These are phyloP conservation scores for Noctua pronuba DNA, from an alignment of 2,888 invertebrate genomes.

Conservation along the genomic window DNA sequence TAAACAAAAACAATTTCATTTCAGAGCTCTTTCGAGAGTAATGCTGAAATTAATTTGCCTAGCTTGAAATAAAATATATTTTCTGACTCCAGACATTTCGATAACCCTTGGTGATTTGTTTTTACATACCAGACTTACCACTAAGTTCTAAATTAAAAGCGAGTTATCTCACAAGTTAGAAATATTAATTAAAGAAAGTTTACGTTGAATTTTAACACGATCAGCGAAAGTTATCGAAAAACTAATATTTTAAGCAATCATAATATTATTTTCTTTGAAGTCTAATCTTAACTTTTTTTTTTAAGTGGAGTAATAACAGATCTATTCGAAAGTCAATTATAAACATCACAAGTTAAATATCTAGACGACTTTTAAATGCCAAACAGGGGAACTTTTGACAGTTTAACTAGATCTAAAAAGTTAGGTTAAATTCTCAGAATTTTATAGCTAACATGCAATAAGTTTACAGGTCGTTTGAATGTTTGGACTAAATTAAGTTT, in stretches of 20 bases:
- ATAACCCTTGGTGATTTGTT: conserved; percentile 6
- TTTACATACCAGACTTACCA: conserved; percentile 2
- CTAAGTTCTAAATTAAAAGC: neutral
- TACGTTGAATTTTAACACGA: conserved; percentile 32
- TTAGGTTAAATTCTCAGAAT: conserved; percentile 45
- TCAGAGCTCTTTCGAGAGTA: neutral
- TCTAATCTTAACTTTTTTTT: conserved; percentile 27
- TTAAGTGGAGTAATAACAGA: conserved; percentile 26
- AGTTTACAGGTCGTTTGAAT: conserved; percentile 47
- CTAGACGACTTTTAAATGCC: conserved; percentile 63
- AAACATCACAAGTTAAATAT: conserved; percentile 62
- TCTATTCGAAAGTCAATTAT: conserved; percentile 69
- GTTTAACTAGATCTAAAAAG: conserved; percentile 57
- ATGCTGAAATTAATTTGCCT: conserved; percentile 10
- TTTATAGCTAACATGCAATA: conserved; percentile 41
- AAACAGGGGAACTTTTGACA: conserved; percentile 65
- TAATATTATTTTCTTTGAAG: conserved; percentile 32
- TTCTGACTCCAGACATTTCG: conserved; percentile 5
- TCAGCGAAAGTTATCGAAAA: conserved; percentile 28
- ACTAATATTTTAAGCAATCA: conserved; percentile 33
- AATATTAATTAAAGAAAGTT: conserved; percentile 36
- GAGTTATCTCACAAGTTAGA: conserved; percentile 16
- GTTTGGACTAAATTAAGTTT: conserved; percentile 52
- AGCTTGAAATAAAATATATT: neutral
- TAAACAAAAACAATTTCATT: neutral